phyloP scores from a whole-genome alignment of 2,888 invertebrate genomes.

The Gymnocheta viridis region DNA sequence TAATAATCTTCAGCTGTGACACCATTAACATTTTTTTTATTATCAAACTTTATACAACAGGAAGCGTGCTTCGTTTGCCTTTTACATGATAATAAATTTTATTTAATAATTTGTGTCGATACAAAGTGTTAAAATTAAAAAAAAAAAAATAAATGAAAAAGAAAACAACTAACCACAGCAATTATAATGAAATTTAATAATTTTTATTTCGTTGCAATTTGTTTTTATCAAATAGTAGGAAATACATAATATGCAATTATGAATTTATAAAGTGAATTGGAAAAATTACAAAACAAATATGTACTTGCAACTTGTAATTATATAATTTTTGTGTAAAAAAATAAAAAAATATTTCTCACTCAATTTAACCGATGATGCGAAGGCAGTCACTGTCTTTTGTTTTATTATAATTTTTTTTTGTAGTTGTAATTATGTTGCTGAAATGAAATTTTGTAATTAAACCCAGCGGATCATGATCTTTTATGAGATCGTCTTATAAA shows the following conservation, averaged over 20 bases:
- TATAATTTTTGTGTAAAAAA: slow-evolving; percentile 11
- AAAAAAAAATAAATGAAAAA: background rate
- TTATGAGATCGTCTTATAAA: slow-evolving; percentile 15
- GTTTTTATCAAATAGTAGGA: slow-evolving; percentile 48
- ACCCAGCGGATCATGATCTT: slow-evolving; percentile 17
- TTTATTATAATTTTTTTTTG: background rate
- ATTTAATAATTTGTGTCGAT: slow-evolving; percentile 16
- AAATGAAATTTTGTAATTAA: slow-evolving; percentile 6
- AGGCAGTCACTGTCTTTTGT: background rate
- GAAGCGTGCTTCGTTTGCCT: slow-evolving; percentile 9
- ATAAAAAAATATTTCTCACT: slow-evolving; percentile 43
- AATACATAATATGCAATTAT: slow-evolving; percentile 43
- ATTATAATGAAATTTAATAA: background rate
- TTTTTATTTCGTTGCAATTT: slow-evolving; percentile 15
- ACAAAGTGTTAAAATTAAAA: slow-evolving; percentile 26
- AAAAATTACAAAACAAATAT: slow-evolving; percentile 30
- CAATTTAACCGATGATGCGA: slow-evolving; percentile 27
- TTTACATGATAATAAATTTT: slow-evolving; percentile 12
- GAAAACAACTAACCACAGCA: background rate
- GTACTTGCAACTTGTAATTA: slow-evolving; percentile 35
- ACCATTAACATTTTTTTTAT: background rate
- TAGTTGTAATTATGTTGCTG: slow-evolving; percentile 22
- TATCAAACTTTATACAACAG: background rate
- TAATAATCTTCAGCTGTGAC: background rate
- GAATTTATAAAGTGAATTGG: slow-evolving; percentile 25